Evolutionary conservation across 2,797 vertebrate species (phyloP).

Genomic region (Heterohyrax brucei): DNA sequence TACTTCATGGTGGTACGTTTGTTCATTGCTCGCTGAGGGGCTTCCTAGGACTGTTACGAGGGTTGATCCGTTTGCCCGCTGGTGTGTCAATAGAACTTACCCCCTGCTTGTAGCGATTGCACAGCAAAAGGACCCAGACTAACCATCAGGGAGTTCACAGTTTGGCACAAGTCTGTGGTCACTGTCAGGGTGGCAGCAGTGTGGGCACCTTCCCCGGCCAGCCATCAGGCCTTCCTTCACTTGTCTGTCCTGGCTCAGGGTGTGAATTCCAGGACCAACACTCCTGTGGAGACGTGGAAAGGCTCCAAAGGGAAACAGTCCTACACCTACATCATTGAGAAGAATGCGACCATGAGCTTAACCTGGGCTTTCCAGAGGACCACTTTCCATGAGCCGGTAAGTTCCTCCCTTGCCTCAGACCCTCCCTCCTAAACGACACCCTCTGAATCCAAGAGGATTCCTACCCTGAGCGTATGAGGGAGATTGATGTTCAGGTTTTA

Average conservation of each 20-base stretch:
- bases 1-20: constrained; percentile 95
- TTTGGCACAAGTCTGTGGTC: background rate
- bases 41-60: background rate
- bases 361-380: constrained; percentile 97
- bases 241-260: constrained; percentile 90
- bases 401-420: constrained; percentile 21
- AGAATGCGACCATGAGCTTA: constrained; percentile 95
- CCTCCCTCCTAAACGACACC: background rate
- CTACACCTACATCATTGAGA: constrained; percentile 95
- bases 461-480: background rate
- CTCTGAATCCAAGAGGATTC: background rate
- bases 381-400: constrained; percentile 87
- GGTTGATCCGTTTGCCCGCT: background rate
- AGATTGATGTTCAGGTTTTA: background rate
- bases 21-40: background rate
- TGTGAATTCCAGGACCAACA: constrained; percentile 92
- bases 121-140: background rate
- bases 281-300: constrained; percentile 94
- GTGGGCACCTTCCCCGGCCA: no score
- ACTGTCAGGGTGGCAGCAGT: background rate
- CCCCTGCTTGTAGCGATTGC: background rate
- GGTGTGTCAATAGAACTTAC: background rate
- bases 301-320: constrained; percentile 95
- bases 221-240: background rate
- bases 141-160: background rate